Conservation (phyloP, 1,140 invertebrate genomes). For the Heliconius himera region DNA sequence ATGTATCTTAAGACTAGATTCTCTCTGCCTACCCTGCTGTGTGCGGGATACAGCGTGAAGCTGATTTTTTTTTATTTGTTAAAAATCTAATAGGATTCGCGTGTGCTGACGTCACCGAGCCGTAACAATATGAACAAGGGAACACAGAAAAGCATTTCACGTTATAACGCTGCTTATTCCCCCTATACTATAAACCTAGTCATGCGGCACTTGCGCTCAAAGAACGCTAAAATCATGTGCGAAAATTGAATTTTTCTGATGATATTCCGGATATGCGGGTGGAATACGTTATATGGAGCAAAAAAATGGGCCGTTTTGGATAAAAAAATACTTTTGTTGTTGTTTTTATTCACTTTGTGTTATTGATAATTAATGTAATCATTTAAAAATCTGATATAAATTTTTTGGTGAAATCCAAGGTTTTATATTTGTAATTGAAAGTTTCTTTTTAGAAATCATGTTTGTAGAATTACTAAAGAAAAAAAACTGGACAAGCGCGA, state of each 20-base stretch:
- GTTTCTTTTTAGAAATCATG: too few species aligned
- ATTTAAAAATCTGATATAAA: too few species aligned
- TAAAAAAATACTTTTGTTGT: background rate
- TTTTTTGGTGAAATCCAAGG: too few species aligned
- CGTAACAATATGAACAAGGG: slow-evolving; percentile 12
- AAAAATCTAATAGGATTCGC: background rate
- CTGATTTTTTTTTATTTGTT: too few species aligned
- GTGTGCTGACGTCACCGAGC: background rate
- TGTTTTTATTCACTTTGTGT: background rate
- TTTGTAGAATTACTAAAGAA: too few species aligned
- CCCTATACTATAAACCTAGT: background rate
- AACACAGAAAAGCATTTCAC: slow-evolving; percentile 1
- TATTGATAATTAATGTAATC: too few species aligned
- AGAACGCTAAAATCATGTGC: background rate
- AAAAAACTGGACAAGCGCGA: too few species aligned
- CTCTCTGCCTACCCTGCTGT: too few species aligned
- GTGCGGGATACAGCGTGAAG: too few species aligned
- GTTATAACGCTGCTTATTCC: background rate
- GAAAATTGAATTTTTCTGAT: slow-evolving; percentile 7
- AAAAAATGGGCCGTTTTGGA: background rate
- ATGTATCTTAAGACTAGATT: too few species aligned
- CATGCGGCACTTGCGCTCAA: background rate
- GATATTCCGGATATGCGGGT: background rate
- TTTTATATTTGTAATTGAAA: too few species aligned
- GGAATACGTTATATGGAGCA: background rate